phyloP scores from a whole-genome alignment of 2,113 vertebrate genomes.

The Mesembrinibis cayennensis region DNA sequence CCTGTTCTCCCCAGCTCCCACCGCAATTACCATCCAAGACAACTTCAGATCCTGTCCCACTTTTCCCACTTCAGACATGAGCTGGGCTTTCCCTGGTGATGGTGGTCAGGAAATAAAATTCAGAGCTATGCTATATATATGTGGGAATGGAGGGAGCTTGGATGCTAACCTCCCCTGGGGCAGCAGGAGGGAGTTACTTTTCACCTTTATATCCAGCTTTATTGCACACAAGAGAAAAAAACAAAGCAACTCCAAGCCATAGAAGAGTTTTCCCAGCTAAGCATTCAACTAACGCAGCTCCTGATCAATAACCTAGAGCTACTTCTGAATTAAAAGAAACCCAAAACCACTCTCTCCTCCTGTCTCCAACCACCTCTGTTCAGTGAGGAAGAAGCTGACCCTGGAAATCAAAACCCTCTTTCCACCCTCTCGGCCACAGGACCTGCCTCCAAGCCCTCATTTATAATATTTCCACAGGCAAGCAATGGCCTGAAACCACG shows the following conservation, averaged over 20 bases:
- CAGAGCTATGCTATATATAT: neutral
- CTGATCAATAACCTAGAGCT: neutral
- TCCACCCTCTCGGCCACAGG: fast-evolving
- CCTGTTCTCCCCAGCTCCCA: neutral
- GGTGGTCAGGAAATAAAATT: constrained; percentile 13
- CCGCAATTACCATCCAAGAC: neutral
- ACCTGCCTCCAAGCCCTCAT: neutral
- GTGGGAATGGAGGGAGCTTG: neutral
- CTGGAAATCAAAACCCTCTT: neutral
- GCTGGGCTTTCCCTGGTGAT: neutral
- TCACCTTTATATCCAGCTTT: neutral
- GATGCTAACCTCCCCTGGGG: neutral
- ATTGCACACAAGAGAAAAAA: neutral
- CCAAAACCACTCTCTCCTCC: neutral
- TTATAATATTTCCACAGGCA: neutral
- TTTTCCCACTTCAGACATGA: neutral
- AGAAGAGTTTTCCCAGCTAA: neutral
- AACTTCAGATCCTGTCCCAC: neutral
- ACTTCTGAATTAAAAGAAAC: neutral
- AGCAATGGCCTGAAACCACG: neutral
- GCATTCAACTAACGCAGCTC: neutral
- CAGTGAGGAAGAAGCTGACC: neutral
- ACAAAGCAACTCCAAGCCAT: neutral
- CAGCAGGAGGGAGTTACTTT: neutral
- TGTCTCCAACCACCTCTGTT: neutral